phyloP scores from a whole-genome alignment of 1,140 invertebrate genomes.

The Periplaneta americana region DNA sequence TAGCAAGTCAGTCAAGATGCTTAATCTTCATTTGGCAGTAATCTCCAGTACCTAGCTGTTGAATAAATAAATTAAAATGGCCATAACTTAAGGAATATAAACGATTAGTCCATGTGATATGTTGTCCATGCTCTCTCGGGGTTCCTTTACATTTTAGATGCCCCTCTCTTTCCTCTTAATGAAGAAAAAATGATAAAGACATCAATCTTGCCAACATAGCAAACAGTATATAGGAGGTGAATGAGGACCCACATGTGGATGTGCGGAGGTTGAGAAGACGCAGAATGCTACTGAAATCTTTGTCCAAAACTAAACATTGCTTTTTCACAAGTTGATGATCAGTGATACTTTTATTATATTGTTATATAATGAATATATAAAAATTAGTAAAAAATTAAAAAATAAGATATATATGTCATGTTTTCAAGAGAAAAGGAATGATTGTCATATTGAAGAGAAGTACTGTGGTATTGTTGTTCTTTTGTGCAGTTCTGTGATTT shows the following conservation, averaged over 20 bases:
- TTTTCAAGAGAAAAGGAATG: background rate
- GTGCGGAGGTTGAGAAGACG: background rate
- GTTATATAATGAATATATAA: background rate
- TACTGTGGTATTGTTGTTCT: background rate
- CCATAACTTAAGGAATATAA: background rate
- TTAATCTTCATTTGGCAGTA: background rate
- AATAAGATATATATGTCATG: background rate
- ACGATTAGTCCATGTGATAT: background rate
- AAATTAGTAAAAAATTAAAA: background rate
- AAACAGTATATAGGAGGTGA: background rate
- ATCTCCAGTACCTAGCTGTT: background rate
- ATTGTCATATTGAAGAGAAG: background rate
- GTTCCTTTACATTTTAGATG: background rate
- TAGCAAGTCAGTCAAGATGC: background rate
- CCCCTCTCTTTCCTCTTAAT: background rate
- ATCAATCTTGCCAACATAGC: background rate
- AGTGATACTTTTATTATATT: background rate
- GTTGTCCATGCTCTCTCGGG: background rate
- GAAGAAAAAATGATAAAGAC: background rate
- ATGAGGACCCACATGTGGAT: background rate
- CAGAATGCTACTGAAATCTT: background rate
- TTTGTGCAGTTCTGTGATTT: background rate
- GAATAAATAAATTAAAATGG: background rate
- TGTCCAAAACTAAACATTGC: background rate
- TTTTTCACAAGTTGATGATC: background rate